phyloP scores from a whole-genome alignment of 2,113 vertebrate species.

The Zosterops japonicus region DNA sequence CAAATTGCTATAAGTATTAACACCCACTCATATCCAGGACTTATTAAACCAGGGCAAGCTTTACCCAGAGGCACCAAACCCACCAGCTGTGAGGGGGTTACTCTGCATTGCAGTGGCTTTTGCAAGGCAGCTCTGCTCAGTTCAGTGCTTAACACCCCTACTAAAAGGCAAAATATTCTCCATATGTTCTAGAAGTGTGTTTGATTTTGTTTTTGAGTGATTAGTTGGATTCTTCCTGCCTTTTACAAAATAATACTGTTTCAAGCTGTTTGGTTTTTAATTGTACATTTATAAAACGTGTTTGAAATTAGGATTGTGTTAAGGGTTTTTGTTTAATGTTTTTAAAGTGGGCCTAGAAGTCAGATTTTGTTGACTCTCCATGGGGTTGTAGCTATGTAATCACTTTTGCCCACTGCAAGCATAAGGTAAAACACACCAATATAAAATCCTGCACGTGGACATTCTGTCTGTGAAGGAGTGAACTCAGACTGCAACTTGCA shows the following conservation, averaged over 20 bases:
- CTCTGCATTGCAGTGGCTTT: neutral
- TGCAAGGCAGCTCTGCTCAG: neutral
- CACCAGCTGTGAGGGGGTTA: neutral
- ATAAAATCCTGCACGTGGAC: neutral
- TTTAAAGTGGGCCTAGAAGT: neutral
- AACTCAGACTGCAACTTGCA: neutral
- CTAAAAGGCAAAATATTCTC: neutral
- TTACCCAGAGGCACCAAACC: neutral
- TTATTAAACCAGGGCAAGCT: neutral
- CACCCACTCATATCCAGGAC: neutral
- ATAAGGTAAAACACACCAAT: neutral
- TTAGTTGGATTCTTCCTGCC: neutral
- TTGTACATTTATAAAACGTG: neutral
- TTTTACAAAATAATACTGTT: neutral
- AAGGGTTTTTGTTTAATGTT: neutral
- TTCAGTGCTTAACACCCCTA: neutral
- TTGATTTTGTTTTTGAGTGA: neutral
- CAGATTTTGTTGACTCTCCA: neutral
- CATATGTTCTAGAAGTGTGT: neutral
- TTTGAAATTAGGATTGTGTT: neutral
- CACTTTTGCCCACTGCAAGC: neutral
- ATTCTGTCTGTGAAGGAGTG: neutral
- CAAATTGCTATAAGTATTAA: neutral
- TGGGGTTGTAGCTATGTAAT: neutral
- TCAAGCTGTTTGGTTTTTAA: neutral